Base-by-base conservation (phyloP, 2,888 invertebrate species). In the Protonemura montana region DNA sequence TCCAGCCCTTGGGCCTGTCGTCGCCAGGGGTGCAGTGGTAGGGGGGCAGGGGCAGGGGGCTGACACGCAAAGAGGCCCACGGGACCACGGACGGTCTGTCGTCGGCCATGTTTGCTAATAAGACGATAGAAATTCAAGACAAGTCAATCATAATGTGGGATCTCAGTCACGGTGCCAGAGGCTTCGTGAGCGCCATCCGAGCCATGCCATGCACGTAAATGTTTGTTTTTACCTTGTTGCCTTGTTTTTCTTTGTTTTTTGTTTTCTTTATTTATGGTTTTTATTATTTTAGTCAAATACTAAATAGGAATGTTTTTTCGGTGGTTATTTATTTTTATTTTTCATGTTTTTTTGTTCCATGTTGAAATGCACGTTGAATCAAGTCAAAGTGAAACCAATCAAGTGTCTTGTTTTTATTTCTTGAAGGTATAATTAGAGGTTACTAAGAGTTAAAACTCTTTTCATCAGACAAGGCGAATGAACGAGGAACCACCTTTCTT, bases 341-440 rank as follows among this genome's bases (percentile, higher is more conserved):
- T 29, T 28, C 10, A 30, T 30, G 2, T 25, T 6, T 80, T 76
- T 76, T 78, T n/a, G 26, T 78, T 78, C 21, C 2, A 59, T 59
- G 78, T 78, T 26, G 27, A 28, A 28, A 78, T 29, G 59, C 59
- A 76, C 29, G 84, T 76, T 84, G 76, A 28, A 84, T 84, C 0
- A 76, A 84, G 84, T 84, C 84, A 84, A 84, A 42, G 76, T n/a
- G 28, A 84, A 84, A 84, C 84, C 84, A 84, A 84, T 84, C 84
- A 84, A 76, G 84, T 42, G 41, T 82, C 41, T 82, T 82, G 35
- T 42, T 82, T 82, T 28, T 28, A 28, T 27, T 84, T 84, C 59
- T 84, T 84, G 59, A 84, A 59, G 76, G 76, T 59, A 84, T 84
- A 84, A 84, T 84, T 84, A 29, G 84, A 76, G 76, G 84, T 76